Conservation (phyloP, 2,888 invertebrate genomes). For the Arge pagana region DNA sequence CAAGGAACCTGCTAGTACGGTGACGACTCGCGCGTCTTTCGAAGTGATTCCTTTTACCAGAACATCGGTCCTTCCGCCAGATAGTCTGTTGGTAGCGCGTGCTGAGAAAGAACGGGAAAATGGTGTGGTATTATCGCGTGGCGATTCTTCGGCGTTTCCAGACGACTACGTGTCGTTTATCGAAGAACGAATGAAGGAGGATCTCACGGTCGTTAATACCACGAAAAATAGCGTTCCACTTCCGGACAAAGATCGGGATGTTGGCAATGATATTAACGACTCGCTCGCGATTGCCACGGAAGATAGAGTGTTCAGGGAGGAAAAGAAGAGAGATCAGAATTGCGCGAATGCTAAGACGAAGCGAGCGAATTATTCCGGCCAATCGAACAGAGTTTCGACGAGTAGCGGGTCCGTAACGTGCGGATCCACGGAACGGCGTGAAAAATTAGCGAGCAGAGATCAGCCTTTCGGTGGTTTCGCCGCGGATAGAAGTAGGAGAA, state of each 20-base stretch:
- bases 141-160: too few relatives aligned
- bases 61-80: background rate
- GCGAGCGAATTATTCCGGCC: slow-evolving; percentile 44
- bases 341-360: slow-evolving; percentile 39
- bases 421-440: background rate
- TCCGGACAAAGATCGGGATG: background rate
- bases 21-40: too few relatives aligned
- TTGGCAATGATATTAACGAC: background rate
- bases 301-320: background rate
- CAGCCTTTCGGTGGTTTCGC: background rate
- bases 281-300: background rate
- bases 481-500: slow-evolving; percentile 34
- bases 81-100: background rate
- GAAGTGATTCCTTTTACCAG: too few relatives aligned
- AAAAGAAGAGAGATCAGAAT: slow-evolving; percentile 7
- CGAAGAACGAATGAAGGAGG: too few relatives aligned
- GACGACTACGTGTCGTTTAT: too few relatives aligned
- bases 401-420: background rate
- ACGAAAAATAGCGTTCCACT: background rate
- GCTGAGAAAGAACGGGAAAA: background rate
- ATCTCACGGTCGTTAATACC: too few relatives aligned
- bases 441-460: background rate
- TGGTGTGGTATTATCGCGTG: too few relatives aligned
- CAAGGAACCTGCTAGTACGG: background rate
- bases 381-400: background rate